Evolutionary conservation across 1,140 invertebrate genomes (phyloP), one percentile per base, ranked within the genome.

Genomic region (Drosophila obscura): DNA sequence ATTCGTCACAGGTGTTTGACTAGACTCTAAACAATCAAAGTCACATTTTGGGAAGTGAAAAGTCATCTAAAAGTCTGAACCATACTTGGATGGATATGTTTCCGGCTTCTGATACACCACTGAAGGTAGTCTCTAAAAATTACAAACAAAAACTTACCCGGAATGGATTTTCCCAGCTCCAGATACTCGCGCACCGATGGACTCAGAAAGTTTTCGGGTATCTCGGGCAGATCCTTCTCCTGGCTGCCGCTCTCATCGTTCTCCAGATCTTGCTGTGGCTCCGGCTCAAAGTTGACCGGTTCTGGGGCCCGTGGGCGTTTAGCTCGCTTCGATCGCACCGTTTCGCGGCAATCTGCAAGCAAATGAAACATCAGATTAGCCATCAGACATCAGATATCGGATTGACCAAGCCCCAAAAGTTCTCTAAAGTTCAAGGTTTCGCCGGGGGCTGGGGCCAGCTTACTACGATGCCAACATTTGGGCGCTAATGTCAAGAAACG

Each of bases 91-190:
- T 19, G 19, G 19, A 19, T 19, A 19, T 19, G 19, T 19, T 19
- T 19, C 19, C 1, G 19, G 19, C 2, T 19, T 19, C 19, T 19
- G 19, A 1, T 19, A 19, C 19, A 19, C 19, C 19, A 19, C 19
- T 19, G 19, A 19, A 24, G 22, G 22, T 24, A 24, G 22, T 2
- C 4, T n/a, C 22, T 4, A 4, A 24, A 24, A 24, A 24, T 24
- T 24, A 24, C 9, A 0, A 9, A 13, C 24, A n/a, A 1, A 46
- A 57, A 59, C 79, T 78, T 94, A 97, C 96, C 96, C 82, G 96
- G 96, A 93, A 97, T 97, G 59, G 96, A 96, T 93, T 96, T 96
- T 68, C 96, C 96, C 52, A 97, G 93, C 92, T 96, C 96, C 50
- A 97, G 93, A 92, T 96, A 96, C 92, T 96, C 96, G 51, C 95